Conservation (phyloP, 2,113 vertebrate genomes). For the Terrapene triunguis region DNA sequence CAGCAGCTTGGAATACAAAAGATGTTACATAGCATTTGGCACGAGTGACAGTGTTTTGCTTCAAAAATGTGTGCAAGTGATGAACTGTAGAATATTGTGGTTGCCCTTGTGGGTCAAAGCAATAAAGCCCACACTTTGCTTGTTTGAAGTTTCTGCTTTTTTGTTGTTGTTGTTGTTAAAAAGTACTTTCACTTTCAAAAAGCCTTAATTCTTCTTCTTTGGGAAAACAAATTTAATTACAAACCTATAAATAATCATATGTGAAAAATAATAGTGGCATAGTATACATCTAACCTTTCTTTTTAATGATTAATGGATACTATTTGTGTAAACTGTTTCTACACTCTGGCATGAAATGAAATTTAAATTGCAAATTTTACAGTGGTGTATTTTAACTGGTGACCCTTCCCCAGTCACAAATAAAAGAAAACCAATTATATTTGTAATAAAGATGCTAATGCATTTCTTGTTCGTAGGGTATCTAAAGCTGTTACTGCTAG, state of each 20-base stretch:
- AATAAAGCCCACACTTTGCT: slow-evolving; percentile 32
- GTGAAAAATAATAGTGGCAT: slow-evolving; percentile 73
- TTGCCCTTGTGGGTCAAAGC: slow-evolving; percentile 7
- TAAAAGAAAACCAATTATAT: slow-evolving; percentile 82
- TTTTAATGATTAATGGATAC: slow-evolving; percentile 85
- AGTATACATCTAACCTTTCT: slow-evolving; percentile 85
- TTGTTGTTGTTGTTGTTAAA: background rate
- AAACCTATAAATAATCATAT: slow-evolving; percentile 76
- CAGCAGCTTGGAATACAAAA: background rate
- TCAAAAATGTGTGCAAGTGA: slow-evolving; percentile 17
- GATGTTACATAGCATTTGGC: background rate
- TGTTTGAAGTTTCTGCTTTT: slow-evolving; percentile 50
- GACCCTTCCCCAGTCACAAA: slow-evolving; percentile 82
- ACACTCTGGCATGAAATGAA: slow-evolving; percentile 84
- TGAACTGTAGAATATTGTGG: background rate
- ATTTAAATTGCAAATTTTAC: slow-evolving; percentile 87
- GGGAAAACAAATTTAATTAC: slow-evolving; percentile 72
- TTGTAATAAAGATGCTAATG: slow-evolving; percentile 87
- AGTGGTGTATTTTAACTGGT: slow-evolving; percentile 81
- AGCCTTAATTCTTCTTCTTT: slow-evolving; percentile 56
- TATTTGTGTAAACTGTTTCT: slow-evolving; percentile 84
- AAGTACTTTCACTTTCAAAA: slow-evolving; percentile 68
- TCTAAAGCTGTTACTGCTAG: slow-evolving; percentile 48
- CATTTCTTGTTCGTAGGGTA: slow-evolving; percentile 78
- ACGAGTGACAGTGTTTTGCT: slow-evolving; percentile 17